phyloP scores from a whole-genome alignment of 2,113 vertebrate genomes.

The Pygoscelis antarcticus region DNA sequence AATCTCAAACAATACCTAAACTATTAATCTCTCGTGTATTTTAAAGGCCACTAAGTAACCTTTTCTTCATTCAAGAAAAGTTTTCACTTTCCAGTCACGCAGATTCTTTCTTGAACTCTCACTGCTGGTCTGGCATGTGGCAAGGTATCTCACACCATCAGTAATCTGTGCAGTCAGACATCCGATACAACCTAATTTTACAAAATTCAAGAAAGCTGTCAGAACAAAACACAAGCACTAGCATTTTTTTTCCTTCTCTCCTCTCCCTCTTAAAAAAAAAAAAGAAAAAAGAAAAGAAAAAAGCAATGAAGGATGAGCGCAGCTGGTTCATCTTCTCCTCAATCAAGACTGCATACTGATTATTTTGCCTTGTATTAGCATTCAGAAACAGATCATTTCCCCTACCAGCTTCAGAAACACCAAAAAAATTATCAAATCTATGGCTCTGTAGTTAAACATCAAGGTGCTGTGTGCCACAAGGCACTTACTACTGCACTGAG shows the following conservation, averaged over 20 bases:
- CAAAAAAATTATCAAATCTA: neutral
- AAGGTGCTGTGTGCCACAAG: neutral
- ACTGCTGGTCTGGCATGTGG: neutral
- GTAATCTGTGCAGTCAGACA: neutral
- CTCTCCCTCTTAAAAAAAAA: neutral
- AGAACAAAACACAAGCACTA: neutral
- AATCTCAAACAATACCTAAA: neutral
- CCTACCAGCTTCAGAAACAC: neutral
- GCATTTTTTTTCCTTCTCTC: neutral
- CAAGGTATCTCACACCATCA: slow-evolving; percentile 48
- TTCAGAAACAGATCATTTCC: neutral
- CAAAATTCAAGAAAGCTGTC: neutral
- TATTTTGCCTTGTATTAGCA: neutral
- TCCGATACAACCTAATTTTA: neutral
- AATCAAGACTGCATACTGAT: neutral
- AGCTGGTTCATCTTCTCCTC: neutral
- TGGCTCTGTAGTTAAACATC: neutral
- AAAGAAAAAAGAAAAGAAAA: neutral
- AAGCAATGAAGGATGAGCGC: neutral
- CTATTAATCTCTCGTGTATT: accelerated
- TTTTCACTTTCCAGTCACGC: neutral
- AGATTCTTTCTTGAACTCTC: neutral
- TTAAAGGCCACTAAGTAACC: neutral
- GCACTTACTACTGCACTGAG: neutral
- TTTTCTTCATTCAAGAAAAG: neutral